These are phyloP conservation scores for Muntiacus muntjak DNA, from an alignment of 2,113 vertebrate species.

Conservation along the genomic window DNA sequence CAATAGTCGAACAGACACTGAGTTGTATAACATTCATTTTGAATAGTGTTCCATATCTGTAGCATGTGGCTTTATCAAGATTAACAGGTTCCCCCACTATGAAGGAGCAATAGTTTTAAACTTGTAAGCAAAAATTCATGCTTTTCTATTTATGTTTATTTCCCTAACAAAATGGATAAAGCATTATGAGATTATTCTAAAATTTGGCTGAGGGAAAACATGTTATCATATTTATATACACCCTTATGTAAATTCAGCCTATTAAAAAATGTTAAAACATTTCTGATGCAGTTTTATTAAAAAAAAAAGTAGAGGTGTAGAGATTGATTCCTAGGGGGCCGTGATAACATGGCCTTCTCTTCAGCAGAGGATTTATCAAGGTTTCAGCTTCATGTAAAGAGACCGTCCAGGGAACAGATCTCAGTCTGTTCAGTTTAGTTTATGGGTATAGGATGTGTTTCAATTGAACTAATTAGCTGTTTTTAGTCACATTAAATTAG, in stretches of 20 bases:
- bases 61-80: background rate
- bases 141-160: background rate
- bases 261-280: background rate
- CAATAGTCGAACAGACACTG: background rate
- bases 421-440: background rate
- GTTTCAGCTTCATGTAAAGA: background rate
- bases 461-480: background rate
- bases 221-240: background rate
- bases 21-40: background rate
- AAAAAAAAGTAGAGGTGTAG: background rate
- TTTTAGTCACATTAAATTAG: background rate
- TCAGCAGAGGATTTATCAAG: background rate
- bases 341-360: background rate
- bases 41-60: background rate
- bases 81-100: background rate
- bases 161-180: background rate
- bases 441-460: background rate
- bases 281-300: background rate
- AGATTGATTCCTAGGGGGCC: background rate
- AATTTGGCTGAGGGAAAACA: background rate
- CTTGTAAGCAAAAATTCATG: background rate
- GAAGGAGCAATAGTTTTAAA: background rate
- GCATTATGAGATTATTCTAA: background rate
- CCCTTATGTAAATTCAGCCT: background rate
- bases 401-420: background rate